Conservation (phyloP, 2,797 vertebrate genomes). For the Tapirus indicus region DNA sequence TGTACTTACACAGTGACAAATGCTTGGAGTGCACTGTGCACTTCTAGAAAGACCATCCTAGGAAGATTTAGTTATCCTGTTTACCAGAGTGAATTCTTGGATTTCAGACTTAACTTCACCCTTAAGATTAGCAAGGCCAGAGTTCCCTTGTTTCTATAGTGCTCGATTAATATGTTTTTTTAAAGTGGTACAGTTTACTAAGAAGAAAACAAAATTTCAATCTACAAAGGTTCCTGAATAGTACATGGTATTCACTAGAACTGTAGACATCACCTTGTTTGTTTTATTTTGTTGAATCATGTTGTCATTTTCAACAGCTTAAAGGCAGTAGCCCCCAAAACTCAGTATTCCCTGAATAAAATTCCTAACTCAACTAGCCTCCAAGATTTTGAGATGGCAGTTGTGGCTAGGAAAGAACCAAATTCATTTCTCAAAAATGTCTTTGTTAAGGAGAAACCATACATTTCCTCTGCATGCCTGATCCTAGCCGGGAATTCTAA, state of each 20-base stretch:
- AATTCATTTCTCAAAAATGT: neutral
- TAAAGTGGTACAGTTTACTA: neutral
- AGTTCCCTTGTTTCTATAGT: neutral
- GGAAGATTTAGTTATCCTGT: neutral
- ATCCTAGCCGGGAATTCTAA: neutral
- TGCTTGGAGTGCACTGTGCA: neutral
- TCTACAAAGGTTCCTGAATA: neutral
- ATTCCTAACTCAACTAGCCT: neutral
- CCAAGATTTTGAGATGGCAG: neutral
- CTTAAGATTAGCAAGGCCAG: neutral
- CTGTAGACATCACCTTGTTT: neutral
- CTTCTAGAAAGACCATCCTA: neutral
- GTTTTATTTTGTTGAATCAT: neutral
- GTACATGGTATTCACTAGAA: neutral
- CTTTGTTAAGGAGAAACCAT: neutral
- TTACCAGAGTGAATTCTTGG: neutral
- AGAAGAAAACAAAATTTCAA: neutral
- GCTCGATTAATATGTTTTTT: neutral
- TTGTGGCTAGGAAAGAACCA: neutral
- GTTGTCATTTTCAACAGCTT: neutral
- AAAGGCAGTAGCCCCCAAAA: neutral
- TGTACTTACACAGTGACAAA: neutral
- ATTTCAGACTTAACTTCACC: constrained; percentile 14
- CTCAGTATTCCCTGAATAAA: neutral
- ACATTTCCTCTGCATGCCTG: neutral